These are phyloP conservation scores for Chrysolina haemoptera DNA, from an alignment of 2,888 invertebrate species.

Conservation along the genomic window DNA sequence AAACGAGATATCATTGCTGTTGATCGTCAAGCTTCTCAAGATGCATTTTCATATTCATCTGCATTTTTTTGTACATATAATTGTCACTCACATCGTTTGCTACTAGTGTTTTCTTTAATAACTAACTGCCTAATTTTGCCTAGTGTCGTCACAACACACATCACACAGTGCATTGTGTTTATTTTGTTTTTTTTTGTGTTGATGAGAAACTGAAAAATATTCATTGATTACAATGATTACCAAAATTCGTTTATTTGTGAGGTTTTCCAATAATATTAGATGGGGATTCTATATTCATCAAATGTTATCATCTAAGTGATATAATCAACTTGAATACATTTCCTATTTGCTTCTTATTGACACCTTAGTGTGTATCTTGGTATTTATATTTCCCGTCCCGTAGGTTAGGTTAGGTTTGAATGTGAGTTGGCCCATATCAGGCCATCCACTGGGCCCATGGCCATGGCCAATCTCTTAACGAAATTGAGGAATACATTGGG, in stretches of 20 bases:
- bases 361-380: too few relatives aligned
- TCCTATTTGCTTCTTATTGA: too few relatives aligned
- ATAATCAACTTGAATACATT: too few relatives aligned
- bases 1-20: not conserved
- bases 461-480: too few relatives aligned
- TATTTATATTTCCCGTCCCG: too few relatives aligned
- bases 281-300: too few relatives aligned
- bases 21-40: not conserved
- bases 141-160: constrained; percentile 29
- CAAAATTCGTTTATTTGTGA: not conserved
- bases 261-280: too few relatives aligned
- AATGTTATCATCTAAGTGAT: too few relatives aligned
- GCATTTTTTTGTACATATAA: constrained; percentile 18
- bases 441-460: too few relatives aligned
- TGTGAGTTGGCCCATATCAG: too few relatives aligned
- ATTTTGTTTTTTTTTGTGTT: constrained; percentile 9
- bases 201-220: not conserved
- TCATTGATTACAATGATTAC: not conserved
- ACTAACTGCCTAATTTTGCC: constrained; percentile 44
- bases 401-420: too few relatives aligned
- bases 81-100: constrained; percentile 17
- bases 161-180: constrained; percentile 35
- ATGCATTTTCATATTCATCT: constrained; percentile 14
- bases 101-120: constrained; percentile 34
- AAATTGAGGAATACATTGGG: too few relatives aligned